Percentiles rank a stretch among this genome's conserved stretches.
Evolutionary conservation across 2,797 vertebrate genomes (phyloP).

Genomic region (Melanotaenia boesemani): DNA sequence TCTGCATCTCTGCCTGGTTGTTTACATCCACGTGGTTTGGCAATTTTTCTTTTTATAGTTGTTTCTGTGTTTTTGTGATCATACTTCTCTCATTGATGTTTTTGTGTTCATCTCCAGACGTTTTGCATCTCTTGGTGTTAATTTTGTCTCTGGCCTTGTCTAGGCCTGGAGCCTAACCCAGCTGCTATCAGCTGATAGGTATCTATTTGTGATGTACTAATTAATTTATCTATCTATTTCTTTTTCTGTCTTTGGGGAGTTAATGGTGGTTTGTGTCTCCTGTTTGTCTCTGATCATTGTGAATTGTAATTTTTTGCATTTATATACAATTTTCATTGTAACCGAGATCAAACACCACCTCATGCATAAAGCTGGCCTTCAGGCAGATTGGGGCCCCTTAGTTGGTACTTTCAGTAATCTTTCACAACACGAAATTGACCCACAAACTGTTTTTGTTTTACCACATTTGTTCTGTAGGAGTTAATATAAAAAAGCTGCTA

Average conservation of each 20-base stretch:
- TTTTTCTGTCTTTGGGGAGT: too few species aligned
- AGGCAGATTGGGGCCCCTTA: not conserved
- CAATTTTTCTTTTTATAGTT: not conserved
- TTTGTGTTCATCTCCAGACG: not conserved
- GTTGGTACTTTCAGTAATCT: not conserved
- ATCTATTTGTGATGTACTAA: too few species aligned
- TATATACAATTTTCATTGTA: not conserved
- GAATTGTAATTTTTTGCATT: not conserved
- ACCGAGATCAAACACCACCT: not conserved
- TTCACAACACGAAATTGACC: not conserved
- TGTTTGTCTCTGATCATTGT: not conserved
- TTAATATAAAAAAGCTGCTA: not conserved
- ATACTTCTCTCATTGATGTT: not conserved
- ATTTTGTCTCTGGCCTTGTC: not conserved
- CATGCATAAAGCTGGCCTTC: not conserved
- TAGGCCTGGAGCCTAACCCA: too few species aligned
- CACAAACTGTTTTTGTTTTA: not conserved
- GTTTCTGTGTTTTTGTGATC: not conserved
- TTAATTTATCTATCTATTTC: too few species aligned
- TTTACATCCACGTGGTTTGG: not conserved
- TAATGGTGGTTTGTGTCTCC: too few species aligned
- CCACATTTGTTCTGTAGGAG: not conserved
- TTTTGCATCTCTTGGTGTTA: not conserved
- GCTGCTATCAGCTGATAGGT: too few species aligned
- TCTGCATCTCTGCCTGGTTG: not conserved